Evolutionary conservation across 2,797 vertebrate species (phyloP), one percentile per base, ranked within the genome.

Genomic region (Labroides dimidiatus): DNA sequence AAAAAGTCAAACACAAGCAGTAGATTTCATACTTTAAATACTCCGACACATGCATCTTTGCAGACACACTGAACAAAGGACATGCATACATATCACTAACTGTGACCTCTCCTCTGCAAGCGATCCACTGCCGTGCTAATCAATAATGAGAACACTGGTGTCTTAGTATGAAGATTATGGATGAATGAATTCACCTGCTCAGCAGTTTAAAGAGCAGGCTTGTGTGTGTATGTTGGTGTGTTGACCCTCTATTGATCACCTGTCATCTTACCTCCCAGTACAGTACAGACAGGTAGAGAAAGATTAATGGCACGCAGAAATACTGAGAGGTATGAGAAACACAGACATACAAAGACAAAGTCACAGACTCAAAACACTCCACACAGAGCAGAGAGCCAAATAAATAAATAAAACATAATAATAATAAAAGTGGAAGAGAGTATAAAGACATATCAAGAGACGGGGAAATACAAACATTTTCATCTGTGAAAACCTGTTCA

Each of bases 181-280:
- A 91, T 92, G 86, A 88, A 90, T 86, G 69, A 84, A 87, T 86
- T 68, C 64, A 79, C 84, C 71, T 82, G 81, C 80, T 92, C 91
- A 91, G 89, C 91, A 85, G 60, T 89, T 88, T 86, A 10, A 54
- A 55, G 60, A 73, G 75, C 55, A 52, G 37, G 66, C 81, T 21
- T 30, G 51, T 57, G 76, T 57, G 76, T 55, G 41, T 54, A 19
- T 48, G 61, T 50, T 57, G 52, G 57, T 64, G 63, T 12, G 52
- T 47, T 73, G 69, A 77, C 75, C 77, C 74, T 67, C 64, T 81
- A 91, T 90, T 86, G 89, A 92, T 88, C 78, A 77, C 44, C 69
- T 75, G 75, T 80, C 84, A 82, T 69, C 76, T 80, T 39, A 56
- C 47, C 69, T 81, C 64, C 75, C 75, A 72, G 59, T 14, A 56